phyloP scores from a whole-genome alignment of 2,888 invertebrate species.

The Eremobia ochroleuca region DNA sequence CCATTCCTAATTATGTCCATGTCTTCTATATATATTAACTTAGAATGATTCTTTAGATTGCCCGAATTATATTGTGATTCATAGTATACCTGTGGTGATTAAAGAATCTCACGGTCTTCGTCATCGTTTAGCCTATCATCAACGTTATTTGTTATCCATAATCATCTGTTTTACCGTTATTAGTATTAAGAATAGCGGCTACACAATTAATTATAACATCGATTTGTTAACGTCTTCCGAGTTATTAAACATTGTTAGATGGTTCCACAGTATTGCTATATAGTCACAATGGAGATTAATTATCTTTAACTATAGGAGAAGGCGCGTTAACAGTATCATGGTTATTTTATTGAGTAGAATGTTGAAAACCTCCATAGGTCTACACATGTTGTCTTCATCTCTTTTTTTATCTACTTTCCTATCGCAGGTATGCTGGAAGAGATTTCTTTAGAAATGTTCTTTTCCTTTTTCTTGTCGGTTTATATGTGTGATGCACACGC shows the following conservation, averaged over 20 bases:
- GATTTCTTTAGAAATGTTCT: neutral
- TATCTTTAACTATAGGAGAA: neutral
- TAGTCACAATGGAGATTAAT: neutral
- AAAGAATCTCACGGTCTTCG: constrained; percentile 18
- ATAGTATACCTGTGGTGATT: neutral
- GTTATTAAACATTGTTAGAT: constrained; percentile 43
- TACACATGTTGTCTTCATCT: neutral
- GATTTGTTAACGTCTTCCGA: constrained; percentile 56
- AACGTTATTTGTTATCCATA: constrained; percentile 47
- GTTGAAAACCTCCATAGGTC: neutral
- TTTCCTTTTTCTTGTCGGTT: neutral
- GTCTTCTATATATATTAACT: neutral
- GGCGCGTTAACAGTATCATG: neutral
- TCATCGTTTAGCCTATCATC: constrained; percentile 29
- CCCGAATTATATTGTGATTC: neutral
- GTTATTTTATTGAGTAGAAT: neutral
- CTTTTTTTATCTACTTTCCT: neutral
- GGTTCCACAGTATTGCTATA: neutral
- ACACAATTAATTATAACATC: constrained; percentile 53
- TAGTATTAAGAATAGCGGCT: constrained; percentile 36
- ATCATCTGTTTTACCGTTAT: constrained; percentile 48
- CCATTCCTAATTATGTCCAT: constrained; percentile 1
- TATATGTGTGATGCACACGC: neutral
- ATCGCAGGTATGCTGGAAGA: neutral
- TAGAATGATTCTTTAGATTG: neutral